Evolutionary conservation across 2,888 invertebrate species (phyloP), one percentile per base, ranked within the genome.

Genomic region (Xiphydria camelus): DNA sequence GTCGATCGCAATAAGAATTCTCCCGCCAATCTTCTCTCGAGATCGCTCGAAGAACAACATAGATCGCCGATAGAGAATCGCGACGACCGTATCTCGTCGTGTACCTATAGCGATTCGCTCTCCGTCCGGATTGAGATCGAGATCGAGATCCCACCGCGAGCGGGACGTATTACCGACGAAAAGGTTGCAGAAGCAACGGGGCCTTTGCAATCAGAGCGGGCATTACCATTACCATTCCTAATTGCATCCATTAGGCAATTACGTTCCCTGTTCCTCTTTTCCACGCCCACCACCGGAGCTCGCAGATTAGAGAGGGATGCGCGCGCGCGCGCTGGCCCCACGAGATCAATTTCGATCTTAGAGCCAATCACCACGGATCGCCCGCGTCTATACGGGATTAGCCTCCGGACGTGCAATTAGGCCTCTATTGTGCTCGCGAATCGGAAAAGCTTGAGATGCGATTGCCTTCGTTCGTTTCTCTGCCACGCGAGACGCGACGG

Each of bases 221-320:
- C 44, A 49, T 40, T 36, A 20, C 45, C 36, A 61, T 59, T 51
- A 50, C 51, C 53, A 54, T 52, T 46, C 45, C 53, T 61, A 59
- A 59, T 61, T 59, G 51, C 54, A 38, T 51, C 50, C 42, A 54
- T 59, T 51, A 53, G 41, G 51, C 39, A 47, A 51, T 60, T 60
- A 49, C 35, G 41, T 14, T 33, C 35, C 45, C 42, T 25, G 37
- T 51, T 12, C 18, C 33, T 10, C 32, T 36, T n/a, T n/a, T n/a
- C 12, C 29, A 29, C 6, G 29, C 14, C 12, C 15, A 29, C 29
- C 29, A 32, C 40, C 48, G 32, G 46, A 50, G 31, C 14, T 45
- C 52, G 19, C 18, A 31, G 46, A 47, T 48, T 40, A 35, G 25
- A 44, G 35, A 34, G 47, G n/a, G 45, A 47, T 43, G 31, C 31